Base-by-base conservation (phyloP, 2,113 vertebrate species). In the Myodes glareolus region DNA sequence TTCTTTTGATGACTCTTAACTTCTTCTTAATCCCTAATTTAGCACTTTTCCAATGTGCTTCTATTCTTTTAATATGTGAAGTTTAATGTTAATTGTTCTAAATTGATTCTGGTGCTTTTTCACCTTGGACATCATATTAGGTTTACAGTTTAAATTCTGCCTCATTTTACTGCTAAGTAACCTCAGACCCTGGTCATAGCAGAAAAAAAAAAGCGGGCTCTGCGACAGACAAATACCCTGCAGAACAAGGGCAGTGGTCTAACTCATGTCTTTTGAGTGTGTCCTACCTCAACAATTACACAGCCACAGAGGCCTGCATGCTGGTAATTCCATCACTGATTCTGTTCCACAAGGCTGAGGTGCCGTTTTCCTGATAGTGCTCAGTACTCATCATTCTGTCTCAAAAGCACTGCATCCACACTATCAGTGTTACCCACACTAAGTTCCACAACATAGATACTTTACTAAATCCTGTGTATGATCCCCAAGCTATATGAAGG, bases 401-500 rank as follows among this genome's bases (percentile, higher is more conserved):
- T 42, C 65, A 73, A 19, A 70, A 90, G 29, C 55, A 94, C 65
- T 65, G 52, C 36, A 36, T 80, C 31, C 47, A 76, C 4, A 36
- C 3, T 75, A 65, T 42, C 1, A 7, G 25, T 5, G 90, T 78
- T 80, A 17, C 27, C 47, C 89, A 77, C 5, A 27, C 31, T 10
- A 0, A 93, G 12, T 47, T 92, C 25, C 70, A 52, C 10, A 31
- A 7, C 63, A 87, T 11, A 95, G 16, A 95, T 36, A 36, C 61
- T 47, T 88, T 76, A 81, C 81, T 77, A 90, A 96, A 80, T 88
- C 13, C 47, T 70, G 4, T 67, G 27, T 92, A 36, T 33, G 47
- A 92, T 33, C 3, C 55, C 0, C 91, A 12, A 2, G 1, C 39
- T 86, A 25, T 19, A 85, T 39, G 4, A 67, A 52, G 6, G 1